Evolutionary conservation across 2,113 vertebrate species (phyloP).

Genomic region (Callopanchax toddi): DNA sequence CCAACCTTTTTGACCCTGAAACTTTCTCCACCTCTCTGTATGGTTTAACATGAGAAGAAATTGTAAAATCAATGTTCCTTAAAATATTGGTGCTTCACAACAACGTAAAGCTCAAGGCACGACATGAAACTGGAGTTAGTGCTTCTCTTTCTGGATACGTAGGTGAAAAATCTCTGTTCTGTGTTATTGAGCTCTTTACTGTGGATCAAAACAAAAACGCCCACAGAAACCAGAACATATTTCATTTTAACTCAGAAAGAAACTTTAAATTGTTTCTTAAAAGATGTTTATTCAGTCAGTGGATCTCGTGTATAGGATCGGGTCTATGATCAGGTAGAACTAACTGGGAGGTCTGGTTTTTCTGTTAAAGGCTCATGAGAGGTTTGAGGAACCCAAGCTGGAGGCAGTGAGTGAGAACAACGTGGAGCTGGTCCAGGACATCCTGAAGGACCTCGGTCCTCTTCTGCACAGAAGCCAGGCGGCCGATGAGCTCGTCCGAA

Average conservation of each 20-base stretch:
- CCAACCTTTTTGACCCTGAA: no score
- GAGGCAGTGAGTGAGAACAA: conserved; percentile 95
- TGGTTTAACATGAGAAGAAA: background rate
- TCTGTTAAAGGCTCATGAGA: conserved; percentile 85
- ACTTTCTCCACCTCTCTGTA: no score
- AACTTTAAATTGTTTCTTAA: no score
- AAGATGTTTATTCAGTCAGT: no score
- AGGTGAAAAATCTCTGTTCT: conserved; percentile 7
- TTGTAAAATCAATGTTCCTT: conserved; percentile 47
- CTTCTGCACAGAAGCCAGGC: conserved; percentile 78
- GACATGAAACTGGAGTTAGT: conserved; percentile 32
- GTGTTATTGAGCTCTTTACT: conserved; percentile 16
- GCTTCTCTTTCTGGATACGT: conserved; percentile 10
- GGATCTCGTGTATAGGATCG: no score
- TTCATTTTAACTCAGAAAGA: conserved; percentile 12
- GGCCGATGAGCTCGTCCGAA: conserved; percentile 85
- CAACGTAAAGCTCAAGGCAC: conserved; percentile 9
- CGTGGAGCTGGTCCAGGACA: conserved; percentile 94
- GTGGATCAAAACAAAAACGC: conserved; percentile 8
- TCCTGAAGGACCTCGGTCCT: conserved; percentile 88
- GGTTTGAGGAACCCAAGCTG: conserved; percentile 90
- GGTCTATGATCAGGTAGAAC: no score
- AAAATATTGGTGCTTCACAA: conserved; percentile 55
- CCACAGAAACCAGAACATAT: conserved; percentile 13
- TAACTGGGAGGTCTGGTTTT: background rate